phyloP scores from a whole-genome alignment of 1,140 invertebrate species.

The Nomia melanderi region DNA sequence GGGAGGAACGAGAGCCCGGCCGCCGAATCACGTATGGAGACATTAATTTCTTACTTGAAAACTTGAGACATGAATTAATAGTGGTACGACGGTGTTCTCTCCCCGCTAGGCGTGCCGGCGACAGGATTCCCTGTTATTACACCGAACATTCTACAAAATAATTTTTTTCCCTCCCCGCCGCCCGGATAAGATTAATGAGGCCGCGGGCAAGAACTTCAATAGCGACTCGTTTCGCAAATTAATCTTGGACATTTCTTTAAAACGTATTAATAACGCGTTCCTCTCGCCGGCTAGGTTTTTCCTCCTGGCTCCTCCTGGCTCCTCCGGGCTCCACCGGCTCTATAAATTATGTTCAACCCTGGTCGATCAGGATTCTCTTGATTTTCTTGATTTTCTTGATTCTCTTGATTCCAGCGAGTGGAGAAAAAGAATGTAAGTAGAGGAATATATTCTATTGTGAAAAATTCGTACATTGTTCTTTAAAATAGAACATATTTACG shows the following conservation, averaged over 20 bases:
- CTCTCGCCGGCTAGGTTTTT: constrained; percentile 13
- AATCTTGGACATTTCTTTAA: constrained; percentile 76
- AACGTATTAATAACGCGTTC: constrained; percentile 74
- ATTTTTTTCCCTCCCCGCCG: constrained; percentile 70
- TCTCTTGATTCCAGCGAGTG: no score
- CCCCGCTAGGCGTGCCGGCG: constrained; percentile 67
- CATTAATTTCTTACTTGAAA: constrained; percentile 70
- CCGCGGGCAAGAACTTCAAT: constrained; percentile 70
- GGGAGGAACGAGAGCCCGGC: constrained; percentile 4
- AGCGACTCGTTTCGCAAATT: constrained; percentile 75
- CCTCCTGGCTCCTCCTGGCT: not conserved
- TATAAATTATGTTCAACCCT: constrained; percentile 37
- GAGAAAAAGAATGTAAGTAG: no score
- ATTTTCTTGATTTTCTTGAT: no score
- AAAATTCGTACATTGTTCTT: no score
- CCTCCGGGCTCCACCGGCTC: not conserved
- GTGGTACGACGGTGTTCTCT: constrained; percentile 66
- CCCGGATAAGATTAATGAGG: constrained; percentile 68
- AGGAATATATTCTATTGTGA: no score
- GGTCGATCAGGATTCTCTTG: not conserved
- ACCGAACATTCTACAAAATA: constrained; percentile 75
- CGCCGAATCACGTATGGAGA: constrained; percentile 57
- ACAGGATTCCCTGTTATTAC: constrained; percentile 76
- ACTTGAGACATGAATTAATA: constrained; percentile 74
- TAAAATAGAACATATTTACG: no score